Conservation (phyloP, 2,113 vertebrate species). For the Protomyctophum bolini region DNA sequence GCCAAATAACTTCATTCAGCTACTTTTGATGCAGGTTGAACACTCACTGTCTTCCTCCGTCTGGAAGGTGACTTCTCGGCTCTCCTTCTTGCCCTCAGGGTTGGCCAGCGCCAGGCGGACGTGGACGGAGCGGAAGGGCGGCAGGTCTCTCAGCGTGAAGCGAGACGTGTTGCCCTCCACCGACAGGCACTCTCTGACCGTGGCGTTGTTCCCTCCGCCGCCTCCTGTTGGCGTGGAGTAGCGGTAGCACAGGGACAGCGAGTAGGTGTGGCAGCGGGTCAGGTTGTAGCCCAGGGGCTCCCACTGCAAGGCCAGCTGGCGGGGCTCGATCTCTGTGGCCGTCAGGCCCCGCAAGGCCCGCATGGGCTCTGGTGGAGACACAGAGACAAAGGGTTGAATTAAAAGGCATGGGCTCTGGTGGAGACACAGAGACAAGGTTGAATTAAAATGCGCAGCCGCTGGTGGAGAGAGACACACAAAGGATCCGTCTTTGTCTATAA, state of each 20-base stretch:
- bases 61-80: conserved; percentile 91
- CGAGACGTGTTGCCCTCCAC: conserved; percentile 84
- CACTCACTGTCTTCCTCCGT: conserved; percentile 94
- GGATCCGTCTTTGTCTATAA: no score
- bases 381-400: background rate
- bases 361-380: conserved; percentile 85
- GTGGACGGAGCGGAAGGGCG: conserved; percentile 86
- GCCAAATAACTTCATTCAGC: no score
- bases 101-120: conserved; percentile 88
- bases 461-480: no score
- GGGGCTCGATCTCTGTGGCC: conserved; percentile 89
- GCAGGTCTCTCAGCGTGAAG: conserved; percentile 89
- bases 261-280: conserved; percentile 93
- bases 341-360: conserved; percentile 89
- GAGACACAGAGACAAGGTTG: background rate
- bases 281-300: conserved; percentile 95
- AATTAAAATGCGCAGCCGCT: no score
- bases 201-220: conserved; percentile 85
- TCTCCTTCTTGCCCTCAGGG: conserved; percentile 93
- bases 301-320: conserved; percentile 92
- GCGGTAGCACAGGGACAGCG: conserved; percentile 89
- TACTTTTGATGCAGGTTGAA: background rate
- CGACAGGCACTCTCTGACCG: conserved; percentile 87
- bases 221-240: conserved; percentile 79
- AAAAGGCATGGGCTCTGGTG: background rate